Evolutionary conservation across 2,888 invertebrate genomes (phyloP).

Genomic region (Lasioglossum malachurum): DNA sequence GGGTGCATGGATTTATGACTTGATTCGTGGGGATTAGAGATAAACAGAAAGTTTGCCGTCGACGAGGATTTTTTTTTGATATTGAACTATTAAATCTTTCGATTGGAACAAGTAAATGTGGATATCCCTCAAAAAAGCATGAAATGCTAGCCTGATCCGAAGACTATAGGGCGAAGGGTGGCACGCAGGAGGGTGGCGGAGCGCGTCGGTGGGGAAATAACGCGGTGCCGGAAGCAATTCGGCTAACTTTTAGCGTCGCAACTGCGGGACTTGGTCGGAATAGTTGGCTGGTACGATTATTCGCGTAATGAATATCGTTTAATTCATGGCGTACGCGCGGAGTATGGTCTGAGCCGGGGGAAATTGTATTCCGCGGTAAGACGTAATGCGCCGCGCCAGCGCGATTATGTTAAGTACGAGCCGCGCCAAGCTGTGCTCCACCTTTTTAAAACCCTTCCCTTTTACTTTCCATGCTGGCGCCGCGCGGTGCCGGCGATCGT

Average conservation of each 20-base stretch:
- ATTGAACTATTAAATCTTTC: not conserved
- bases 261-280: slow-evolving; percentile 28
- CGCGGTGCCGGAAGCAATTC: slow-evolving; percentile 43
- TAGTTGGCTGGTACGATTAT: slow-evolving; percentile 46
- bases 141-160: slow-evolving; percentile 13
- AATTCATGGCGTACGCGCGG: slow-evolving; percentile 37
- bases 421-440: slow-evolving; percentile 23
- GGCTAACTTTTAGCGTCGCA: slow-evolving; percentile 44
- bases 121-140: not conserved
- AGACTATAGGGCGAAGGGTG: slow-evolving; percentile 4
- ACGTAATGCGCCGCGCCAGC: slow-evolving; percentile 34
- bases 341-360: slow-evolving; percentile 28
- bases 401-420: slow-evolving; percentile 25
- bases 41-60: not conserved
- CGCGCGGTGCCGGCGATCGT: not conserved
- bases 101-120: not conserved
- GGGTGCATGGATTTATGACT: not conserved
- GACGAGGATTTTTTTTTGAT: not conserved
- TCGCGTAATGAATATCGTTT: slow-evolving; percentile 52
- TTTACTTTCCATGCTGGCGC: not conserved
- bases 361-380: slow-evolving; percentile 46
- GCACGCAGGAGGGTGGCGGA: not conserved
- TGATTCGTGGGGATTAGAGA: not conserved
- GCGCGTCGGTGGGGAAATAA: slow-evolving; percentile 25
- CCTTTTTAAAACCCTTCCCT: slow-evolving; percentile 12